Percentiles rank a stretch among this genome's conserved stretches.
Evolutionary conservation across 2,797 vertebrate species (phyloP).

Genomic region (Gymnoscopelus microlampas): DNA sequence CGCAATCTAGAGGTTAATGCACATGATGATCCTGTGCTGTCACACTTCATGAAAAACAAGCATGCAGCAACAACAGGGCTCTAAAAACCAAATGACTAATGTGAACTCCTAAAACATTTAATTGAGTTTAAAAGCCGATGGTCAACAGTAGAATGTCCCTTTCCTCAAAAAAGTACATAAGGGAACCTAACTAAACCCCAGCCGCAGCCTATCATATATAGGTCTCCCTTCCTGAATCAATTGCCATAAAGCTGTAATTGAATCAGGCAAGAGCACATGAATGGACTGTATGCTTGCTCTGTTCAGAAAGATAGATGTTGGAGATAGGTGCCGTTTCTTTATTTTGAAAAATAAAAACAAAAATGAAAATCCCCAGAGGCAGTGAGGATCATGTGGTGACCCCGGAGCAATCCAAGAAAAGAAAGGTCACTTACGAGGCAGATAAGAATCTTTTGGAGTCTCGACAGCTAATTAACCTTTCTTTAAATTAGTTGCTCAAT

Average conservation of each 20-base stretch:
- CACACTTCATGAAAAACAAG: too few species aligned
- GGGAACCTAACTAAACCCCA: not conserved
- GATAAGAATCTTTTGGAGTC: slow-evolving; percentile 4
- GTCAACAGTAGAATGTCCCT: too few species aligned
- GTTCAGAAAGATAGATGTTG: not conserved
- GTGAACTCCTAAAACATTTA: too few species aligned
- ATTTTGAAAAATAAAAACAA: too few species aligned
- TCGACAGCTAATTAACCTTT: not conserved
- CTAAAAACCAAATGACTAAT: too few species aligned
- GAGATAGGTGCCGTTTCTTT: not conserved
- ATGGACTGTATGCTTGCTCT: not conserved
- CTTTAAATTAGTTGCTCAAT: not conserved
- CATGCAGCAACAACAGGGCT: too few species aligned
- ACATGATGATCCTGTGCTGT: too few species aligned
- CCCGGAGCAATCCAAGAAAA: not conserved
- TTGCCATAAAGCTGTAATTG: not conserved
- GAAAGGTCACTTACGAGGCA: not conserved
- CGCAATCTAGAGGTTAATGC: too few species aligned
- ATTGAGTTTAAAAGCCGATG: too few species aligned
- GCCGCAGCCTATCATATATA: not conserved
- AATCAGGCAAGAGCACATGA: not conserved
- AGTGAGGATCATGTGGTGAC: not conserved
- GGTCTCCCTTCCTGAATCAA: not conserved
- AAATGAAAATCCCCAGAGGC: too few species aligned
- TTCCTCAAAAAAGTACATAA: not conserved